Evolutionary conservation across 2,888 invertebrate species (phyloP), one percentile per base, ranked within the genome.

Genomic region (Dimorphilus gyrociliatus): DNA sequence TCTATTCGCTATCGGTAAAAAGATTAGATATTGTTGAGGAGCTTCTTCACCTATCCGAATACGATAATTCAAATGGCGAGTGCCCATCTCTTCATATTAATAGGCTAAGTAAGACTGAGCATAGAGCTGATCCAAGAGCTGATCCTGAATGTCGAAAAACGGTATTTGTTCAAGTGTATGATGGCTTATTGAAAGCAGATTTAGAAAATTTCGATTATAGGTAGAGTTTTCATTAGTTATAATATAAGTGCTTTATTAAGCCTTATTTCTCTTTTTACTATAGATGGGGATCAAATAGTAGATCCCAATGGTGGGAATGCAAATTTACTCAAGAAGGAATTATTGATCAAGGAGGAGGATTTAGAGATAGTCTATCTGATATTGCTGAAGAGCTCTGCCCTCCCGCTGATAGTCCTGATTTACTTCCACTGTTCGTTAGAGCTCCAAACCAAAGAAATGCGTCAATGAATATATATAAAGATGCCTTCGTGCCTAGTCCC

Each of bases 301-400:
- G 21, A n/a, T 21, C 21, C 27, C 61, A 61, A 41, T 61, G 61
- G 61, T 61, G 61, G 61, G 60, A 60, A 37, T 61, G 61, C 44
- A 59, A 60, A 41, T 61, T 61, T 40, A 31, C 60, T 21, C 52
- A 51, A 6, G 61, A 61, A 36, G 60, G 61, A 4, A 58, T 61
- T 34, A 60, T 60, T 21, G 61, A 61, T 38, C 60, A 60, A 40
- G 62, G 62, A 1, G 62, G 58, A 7, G 62, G 60, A 4, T 62
- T 62, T 39, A 41, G 62, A 16, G 62, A 62, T 44, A 60, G 58
- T 38, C 38, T 62, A 27, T 59, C 60, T 5, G 59, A 61, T 39
- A 36, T 62, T 6, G 50, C 58, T 2, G 60, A 61, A 32, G 60
- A 62, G 35, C 40, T 62, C 18, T 62, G 62, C 38, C 60, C 62